Base-by-base conservation (phyloP, 1,140 invertebrate species). In the Idris sp. region DNA sequence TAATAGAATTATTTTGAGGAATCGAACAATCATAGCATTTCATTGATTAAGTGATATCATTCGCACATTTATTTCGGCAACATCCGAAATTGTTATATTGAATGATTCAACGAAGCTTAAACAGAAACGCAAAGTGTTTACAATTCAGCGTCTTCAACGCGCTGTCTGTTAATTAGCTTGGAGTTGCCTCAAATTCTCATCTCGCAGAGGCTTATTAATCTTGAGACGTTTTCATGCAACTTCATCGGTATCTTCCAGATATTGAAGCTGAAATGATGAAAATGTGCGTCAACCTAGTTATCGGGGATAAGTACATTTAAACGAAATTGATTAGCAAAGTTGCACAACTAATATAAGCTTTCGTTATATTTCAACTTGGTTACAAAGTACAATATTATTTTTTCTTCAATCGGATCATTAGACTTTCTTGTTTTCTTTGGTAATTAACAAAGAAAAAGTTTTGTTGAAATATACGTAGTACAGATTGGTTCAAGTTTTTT, bases 201-300 rank as follows among this genome's bases (percentile, higher is more conserved):
- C 44, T 41, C 11, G 19, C 18, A 8, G 49, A 26, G n/a, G n/a
- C 30, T 69, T 59, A 59, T 69, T 69, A 53, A 59, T 53, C 44
- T 18, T 9, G 14, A 44, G 74, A 58, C 30, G 74, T 41, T 87
- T 87, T 78, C 92, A 5, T 92, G 93, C 87, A 88, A 92, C 31
- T 92, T 93, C 62, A n/a, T n/a, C n/a, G n/a, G n/a, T n/a, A 87
- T 96, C 0, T 96, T 96, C 79, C 26, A 97, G 86, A 89, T 88
- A 19, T 92, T 91, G 43, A 95, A 95, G 84, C 79, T 90, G 7
- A 93, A 78, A 92, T 96, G 62, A 89, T 92, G 0, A 90, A 89
- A 76, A 89, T 93, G 53, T 94, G 92, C 79, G 91, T 92, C 73
- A 90, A 89, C 9, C 87, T 90, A 0, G 84, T 96, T 19, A 89